Percentiles rank a stretch among this genome's conserved stretches.
phyloP scores from a whole-genome alignment of 2,797 vertebrate genomes.

The Holocentrus rufus region DNA sequence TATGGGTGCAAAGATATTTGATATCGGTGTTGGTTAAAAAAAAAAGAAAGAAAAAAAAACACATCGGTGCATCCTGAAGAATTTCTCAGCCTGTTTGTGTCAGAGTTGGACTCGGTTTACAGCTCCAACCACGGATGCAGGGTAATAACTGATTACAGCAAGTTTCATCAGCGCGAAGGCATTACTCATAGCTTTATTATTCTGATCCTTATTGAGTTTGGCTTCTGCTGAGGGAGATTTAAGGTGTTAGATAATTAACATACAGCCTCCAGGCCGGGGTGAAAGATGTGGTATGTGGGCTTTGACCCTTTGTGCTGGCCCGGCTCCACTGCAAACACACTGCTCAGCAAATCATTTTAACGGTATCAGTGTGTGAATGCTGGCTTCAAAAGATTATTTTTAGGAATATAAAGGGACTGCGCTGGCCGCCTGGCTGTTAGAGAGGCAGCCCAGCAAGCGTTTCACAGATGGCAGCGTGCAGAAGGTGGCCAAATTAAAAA shows the following conservation, averaged over 20 bases:
- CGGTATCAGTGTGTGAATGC: background rate
- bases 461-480: too few relatives aligned
- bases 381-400: background rate
- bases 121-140: background rate
- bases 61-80: too few relatives aligned
- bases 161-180: background rate
- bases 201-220: conserved; percentile 13
- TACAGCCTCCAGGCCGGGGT: background rate
- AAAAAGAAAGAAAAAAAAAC: too few relatives aligned
- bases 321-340: conserved; percentile 5
- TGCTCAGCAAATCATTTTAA: conserved; percentile 16
- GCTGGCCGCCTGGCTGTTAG: too few relatives aligned
- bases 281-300: background rate
- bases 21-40: too few relatives aligned
- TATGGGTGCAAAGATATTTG: too few relatives aligned
- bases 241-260: conserved; percentile 27
- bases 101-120: background rate
- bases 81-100: conserved; percentile 23
- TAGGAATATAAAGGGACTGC: background rate
- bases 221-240: conserved; percentile 1
- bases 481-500: too few relatives aligned
- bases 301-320: conserved; percentile 17
- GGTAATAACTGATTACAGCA: background rate
- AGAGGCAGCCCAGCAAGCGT: too few relatives aligned
- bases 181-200: conserved; percentile 42